These are phyloP conservation scores for Mizuhopecten yessoensis DNA, from an alignment of 1,140 invertebrate genomes.

Conservation along the genomic window DNA sequence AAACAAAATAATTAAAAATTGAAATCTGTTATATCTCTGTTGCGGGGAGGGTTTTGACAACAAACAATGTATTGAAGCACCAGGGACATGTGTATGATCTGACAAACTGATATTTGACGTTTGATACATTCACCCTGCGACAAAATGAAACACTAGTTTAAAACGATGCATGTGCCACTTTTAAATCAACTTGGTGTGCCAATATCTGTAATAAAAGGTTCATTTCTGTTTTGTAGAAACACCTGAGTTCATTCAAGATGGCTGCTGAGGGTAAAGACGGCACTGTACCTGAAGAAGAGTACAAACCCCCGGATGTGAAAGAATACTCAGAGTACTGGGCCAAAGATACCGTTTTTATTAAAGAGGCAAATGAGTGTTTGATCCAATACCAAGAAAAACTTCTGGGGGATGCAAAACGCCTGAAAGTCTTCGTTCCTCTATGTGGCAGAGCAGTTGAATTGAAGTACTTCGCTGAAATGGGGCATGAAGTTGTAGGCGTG, in stretches of 20 bases:
- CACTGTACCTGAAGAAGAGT: background rate
- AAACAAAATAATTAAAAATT: too few species aligned
- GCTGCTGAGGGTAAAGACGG: background rate
- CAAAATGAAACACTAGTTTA: too few species aligned
- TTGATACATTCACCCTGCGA: too few species aligned
- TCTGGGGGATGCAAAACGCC: background rate
- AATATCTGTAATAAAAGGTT: too few species aligned
- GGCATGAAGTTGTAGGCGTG: slow-evolving; percentile 41
- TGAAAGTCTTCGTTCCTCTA: slow-evolving; percentile 41
- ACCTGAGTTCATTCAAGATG: background rate
- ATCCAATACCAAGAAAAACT: background rate
- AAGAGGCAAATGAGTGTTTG: background rate
- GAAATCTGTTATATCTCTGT: too few species aligned
- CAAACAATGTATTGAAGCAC: too few species aligned
- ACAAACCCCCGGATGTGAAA: background rate
- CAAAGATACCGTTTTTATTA: background rate
- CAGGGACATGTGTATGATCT: too few species aligned
- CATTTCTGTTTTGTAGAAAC: background rate
- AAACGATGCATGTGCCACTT: too few species aligned
- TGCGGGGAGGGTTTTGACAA: too few species aligned
- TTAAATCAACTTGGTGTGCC: too few species aligned
- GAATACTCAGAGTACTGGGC: background rate
- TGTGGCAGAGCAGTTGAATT: slow-evolving; percentile 47
- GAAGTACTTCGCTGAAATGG: slow-evolving; percentile 11
- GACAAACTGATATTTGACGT: too few species aligned